Percentiles rank a stretch among this genome's conserved stretches.
Conservation (phyloP, 2,797 vertebrate species). For the Phyllotis vaccarum region DNA sequence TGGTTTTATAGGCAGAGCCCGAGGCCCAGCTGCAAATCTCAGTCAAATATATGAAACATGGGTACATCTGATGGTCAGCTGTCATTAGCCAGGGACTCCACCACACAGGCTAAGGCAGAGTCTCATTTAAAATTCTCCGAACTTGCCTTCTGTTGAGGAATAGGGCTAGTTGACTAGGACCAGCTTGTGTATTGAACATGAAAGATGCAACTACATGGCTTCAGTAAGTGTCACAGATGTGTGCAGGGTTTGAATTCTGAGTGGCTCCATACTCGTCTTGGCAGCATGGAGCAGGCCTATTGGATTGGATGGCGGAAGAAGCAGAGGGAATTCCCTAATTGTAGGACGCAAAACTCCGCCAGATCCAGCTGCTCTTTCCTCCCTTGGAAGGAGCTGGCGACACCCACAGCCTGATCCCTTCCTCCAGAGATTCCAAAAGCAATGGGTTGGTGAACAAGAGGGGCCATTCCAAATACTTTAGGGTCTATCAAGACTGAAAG, state of each 20-base stretch:
- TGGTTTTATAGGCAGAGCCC: neutral
- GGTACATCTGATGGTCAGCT: accelerated
- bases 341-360: neutral
- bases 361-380: neutral
- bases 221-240: neutral
- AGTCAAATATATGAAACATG: accelerated
- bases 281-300: accelerated
- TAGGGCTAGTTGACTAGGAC: neutral
- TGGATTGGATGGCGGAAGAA: neutral
- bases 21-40: no score
- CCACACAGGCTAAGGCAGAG: neutral
- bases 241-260: neutral
- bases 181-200: neutral
- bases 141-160: neutral
- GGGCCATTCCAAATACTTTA: neutral
- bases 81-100: no score
- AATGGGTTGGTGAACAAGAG: neutral
- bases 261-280: neutral
- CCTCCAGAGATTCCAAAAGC: neutral
- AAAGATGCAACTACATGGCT: neutral
- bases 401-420: neutral
- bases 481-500: neutral
- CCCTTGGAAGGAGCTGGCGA: neutral
- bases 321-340: neutral
- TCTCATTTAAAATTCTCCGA: neutral